phyloP scores from a whole-genome alignment of 2,797 vertebrate genomes.

The Pangasius macronema region DNA sequence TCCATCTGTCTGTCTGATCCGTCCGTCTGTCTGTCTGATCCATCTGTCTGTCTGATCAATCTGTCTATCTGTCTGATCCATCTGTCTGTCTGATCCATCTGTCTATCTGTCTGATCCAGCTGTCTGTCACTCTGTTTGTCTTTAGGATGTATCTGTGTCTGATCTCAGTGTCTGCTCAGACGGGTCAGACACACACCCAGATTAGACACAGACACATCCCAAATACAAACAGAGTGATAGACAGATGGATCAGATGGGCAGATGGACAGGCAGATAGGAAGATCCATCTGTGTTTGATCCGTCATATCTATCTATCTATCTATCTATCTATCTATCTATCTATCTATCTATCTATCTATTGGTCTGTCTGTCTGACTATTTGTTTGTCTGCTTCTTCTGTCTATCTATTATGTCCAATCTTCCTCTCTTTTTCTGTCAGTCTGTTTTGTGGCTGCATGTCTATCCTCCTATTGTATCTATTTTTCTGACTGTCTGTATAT shows the following conservation, averaged over 20 bases:
- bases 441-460: background rate
- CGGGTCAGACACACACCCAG: no score
- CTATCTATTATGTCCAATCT: background rate
- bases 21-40: constrained; percentile 14
- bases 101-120: no score
- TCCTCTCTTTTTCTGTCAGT: background rate
- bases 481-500: background rate
- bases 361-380: background rate
- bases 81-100: constrained; percentile 4
- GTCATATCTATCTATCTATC: no score
- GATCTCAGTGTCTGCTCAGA: background rate
- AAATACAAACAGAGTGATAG: no score
- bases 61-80: background rate
- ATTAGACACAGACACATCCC: no score
- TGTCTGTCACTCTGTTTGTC: constrained; percentile 16
- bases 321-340: background rate
- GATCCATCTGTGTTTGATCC: background rate
- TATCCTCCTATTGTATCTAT: background rate
- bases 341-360: background rate
- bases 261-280: no score
- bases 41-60: background rate
- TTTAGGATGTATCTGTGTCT: background rate
- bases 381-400: background rate
- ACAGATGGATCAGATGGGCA: no score
- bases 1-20: background rate